phyloP scores from a whole-genome alignment of 2,113 vertebrate genomes.

The Gavia stellata region DNA sequence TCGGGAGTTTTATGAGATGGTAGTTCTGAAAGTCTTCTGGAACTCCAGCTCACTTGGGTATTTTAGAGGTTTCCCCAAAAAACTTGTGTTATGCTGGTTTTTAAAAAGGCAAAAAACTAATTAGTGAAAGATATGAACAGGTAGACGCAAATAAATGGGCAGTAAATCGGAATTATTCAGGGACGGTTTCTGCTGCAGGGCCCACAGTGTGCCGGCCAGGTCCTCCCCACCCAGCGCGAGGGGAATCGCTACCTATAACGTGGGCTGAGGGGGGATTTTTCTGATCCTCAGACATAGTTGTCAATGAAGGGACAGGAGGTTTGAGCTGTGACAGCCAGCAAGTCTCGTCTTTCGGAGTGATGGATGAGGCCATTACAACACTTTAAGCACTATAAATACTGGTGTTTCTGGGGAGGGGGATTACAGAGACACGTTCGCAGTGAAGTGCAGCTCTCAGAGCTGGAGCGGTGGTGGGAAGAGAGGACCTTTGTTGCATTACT shows the following conservation, averaged over 20 bases:
- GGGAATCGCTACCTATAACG: accelerated
- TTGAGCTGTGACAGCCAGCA: not conserved
- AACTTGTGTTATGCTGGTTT: not conserved
- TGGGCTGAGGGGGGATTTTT: not conserved
- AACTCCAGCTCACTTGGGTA: not conserved
- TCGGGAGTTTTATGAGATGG: accelerated
- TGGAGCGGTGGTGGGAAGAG: not conserved
- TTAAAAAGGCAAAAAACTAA: not conserved
- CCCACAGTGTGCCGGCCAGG: accelerated
- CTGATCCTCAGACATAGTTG: not conserved
- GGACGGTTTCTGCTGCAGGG: not conserved
- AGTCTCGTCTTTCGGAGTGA: not conserved
- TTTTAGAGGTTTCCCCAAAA: not conserved
- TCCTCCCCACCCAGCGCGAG: not conserved
- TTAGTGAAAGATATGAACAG: not conserved
- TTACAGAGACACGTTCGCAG: accelerated
- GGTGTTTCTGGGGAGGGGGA: not conserved
- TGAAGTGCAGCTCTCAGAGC: not conserved
- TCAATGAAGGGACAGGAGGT: not conserved
- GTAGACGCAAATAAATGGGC: not conserved
- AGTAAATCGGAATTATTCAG: not conserved
- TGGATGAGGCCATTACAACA: not conserved
- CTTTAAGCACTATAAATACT: not conserved
- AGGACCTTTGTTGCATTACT: not conserved
- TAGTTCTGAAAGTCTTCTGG: not conserved